Evolutionary conservation across 2,888 invertebrate genomes (phyloP).

Genomic region (Acanthosepion esculentum): DNA sequence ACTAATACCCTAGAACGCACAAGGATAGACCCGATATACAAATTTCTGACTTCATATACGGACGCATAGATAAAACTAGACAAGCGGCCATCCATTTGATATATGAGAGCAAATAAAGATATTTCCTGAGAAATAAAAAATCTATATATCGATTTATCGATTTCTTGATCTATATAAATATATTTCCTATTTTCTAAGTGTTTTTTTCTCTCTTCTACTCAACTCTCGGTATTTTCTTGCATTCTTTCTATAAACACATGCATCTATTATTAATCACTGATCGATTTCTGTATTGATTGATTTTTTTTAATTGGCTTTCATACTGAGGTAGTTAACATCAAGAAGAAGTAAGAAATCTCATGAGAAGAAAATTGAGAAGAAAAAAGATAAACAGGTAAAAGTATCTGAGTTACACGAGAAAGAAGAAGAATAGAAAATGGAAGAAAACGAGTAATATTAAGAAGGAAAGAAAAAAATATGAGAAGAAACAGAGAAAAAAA

Average conservation of each 20-base stretch:
- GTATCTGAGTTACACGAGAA: not conserved
- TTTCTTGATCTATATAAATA: not conserved
- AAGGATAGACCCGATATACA: not conserved
- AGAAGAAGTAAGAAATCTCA: not conserved
- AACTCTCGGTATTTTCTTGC: too few species aligned
- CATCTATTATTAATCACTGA: not conserved
- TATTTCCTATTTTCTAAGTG: not conserved
- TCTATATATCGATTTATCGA: not conserved
- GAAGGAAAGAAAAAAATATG: not conserved
- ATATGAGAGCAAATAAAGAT: constrained; percentile 7
- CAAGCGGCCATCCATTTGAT: not conserved
- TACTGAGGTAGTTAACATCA: not conserved
- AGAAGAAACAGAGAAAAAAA: not conserved
- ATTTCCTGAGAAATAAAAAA: not conserved
- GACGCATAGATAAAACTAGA: not conserved
- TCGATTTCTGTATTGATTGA: not conserved
- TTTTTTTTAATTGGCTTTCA: not conserved
- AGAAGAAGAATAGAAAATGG: not conserved
- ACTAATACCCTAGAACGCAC: not conserved
- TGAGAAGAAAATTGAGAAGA: not conserved
- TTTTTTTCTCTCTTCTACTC: too few species aligned
- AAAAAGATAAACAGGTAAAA: not conserved
- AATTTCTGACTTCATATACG: not conserved
- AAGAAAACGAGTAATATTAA: not conserved
- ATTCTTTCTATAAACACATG: not conserved